Percentiles rank a stretch among this genome's conserved stretches.
These are phyloP conservation scores for Bombycilla garrulus DNA, from an alignment of 2,113 vertebrate genomes.

Conservation along the genomic window DNA sequence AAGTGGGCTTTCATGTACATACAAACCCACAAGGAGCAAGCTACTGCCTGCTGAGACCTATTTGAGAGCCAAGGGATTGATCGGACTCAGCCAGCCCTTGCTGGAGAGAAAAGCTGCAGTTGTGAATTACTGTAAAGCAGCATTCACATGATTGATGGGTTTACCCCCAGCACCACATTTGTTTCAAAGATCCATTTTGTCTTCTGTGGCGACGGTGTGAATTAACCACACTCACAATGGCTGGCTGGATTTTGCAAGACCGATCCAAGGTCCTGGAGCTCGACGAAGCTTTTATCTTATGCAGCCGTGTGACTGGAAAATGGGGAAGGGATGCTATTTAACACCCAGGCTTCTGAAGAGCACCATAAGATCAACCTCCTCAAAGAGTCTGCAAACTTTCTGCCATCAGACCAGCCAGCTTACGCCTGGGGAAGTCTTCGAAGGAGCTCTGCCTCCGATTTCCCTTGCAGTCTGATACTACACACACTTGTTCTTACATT, in stretches of 20 bases:
- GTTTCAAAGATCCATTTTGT: constrained; percentile 57
- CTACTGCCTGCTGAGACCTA: constrained; percentile 57
- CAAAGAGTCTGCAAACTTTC: neutral
- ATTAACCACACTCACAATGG: constrained; percentile 30
- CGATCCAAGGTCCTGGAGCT: neutral
- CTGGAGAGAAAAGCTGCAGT: constrained; percentile 43
- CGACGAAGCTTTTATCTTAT: neutral
- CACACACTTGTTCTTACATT: neutral
- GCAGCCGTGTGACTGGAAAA: neutral
- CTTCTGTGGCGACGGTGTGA: neutral
- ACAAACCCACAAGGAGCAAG: constrained; percentile 52
- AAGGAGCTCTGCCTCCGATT: neutral
- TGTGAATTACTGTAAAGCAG: constrained; percentile 58
- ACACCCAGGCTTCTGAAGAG: neutral
- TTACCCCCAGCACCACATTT: constrained; percentile 51
- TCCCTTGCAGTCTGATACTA: neutral
- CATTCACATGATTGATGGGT: constrained; percentile 62
- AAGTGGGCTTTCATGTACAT: constrained; percentile 65
- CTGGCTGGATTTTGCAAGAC: neutral
- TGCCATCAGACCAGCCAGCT: neutral
- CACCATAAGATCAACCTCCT: neutral
- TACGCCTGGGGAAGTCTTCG: neutral
- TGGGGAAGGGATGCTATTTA: neutral
- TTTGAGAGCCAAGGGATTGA: constrained; percentile 54
- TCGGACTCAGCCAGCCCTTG: neutral